Evolutionary conservation across 2,113 vertebrate species (phyloP).

Genomic region (Labeo rohita): DNA sequence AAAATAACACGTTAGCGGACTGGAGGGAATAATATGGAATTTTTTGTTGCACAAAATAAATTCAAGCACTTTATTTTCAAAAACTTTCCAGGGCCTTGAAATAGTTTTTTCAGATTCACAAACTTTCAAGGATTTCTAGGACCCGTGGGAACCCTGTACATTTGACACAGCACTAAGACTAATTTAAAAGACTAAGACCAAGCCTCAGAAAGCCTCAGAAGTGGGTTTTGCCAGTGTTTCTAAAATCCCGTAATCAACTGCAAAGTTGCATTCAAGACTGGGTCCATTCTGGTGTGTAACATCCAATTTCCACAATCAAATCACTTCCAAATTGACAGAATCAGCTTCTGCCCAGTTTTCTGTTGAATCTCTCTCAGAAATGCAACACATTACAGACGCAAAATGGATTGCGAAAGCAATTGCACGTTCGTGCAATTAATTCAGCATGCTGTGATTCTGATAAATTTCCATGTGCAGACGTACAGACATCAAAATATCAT

Average conservation of each 20-base stretch:
- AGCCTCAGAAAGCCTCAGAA: neutral
- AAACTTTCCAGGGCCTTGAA: no score
- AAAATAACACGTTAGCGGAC: no score
- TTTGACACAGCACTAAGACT: no score
- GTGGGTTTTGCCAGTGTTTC: neutral
- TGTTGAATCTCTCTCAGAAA: neutral
- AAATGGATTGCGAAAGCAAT: neutral
- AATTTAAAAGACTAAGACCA: no score
- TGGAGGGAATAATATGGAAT: no score
- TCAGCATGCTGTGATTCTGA: neutral
- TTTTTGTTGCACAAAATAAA: no score
- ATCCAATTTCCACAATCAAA: neutral
- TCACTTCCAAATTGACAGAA: neutral
- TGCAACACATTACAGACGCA: neutral
- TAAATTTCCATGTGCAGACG: neutral
- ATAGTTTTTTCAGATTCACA: no score
- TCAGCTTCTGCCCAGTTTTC: neutral
- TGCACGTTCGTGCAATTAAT: neutral
- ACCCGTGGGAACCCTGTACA: no score
- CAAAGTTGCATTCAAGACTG: neutral
- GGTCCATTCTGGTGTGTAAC: neutral
- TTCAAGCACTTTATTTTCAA: no score
- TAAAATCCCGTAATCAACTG: neutral
- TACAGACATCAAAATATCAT: conserved; percentile 1
- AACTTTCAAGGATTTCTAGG: no score